phyloP scores from a whole-genome alignment of 1,140 invertebrate species.

The Carposina sasakii region DNA sequence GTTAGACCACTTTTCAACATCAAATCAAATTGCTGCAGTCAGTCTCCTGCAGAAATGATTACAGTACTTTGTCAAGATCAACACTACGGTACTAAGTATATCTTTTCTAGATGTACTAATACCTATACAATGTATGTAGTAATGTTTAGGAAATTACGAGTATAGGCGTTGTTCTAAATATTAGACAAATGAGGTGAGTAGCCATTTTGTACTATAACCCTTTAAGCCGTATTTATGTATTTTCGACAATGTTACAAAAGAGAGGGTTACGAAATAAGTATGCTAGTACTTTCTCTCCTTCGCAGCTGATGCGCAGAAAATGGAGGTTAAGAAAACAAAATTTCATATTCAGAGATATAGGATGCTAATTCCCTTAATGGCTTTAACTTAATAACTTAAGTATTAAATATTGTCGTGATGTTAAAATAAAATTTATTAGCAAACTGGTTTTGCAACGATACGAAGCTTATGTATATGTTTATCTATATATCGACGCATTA shows the following conservation, averaged over 20 bases:
- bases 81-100: no score
- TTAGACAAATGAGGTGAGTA: no score
- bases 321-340: constrained; percentile 66
- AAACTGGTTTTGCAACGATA: constrained; percentile 26
- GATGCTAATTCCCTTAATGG: constrained; percentile 24
- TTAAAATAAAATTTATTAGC: constrained; percentile 15
- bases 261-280: constrained; percentile 46
- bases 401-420: no score
- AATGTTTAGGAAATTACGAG: no score
- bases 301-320: constrained; percentile 44
- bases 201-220: no score
- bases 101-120: no score
- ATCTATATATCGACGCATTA: constrained; percentile 10
- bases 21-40: no score
- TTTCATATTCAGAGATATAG: constrained; percentile 36
- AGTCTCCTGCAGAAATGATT: no score
- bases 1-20: background rate
- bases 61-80: no score
- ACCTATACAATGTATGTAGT: no score
- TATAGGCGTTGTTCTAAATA: no score
- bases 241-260: constrained; percentile 42
- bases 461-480: constrained; percentile 12
- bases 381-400: no score
- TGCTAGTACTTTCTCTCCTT: constrained; percentile 55
- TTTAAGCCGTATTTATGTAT: constrained; percentile 33